These are phyloP conservation scores for Artibeus jamaicensis DNA, from an alignment of 2,797 vertebrate species.

Conservation along the genomic window DNA sequence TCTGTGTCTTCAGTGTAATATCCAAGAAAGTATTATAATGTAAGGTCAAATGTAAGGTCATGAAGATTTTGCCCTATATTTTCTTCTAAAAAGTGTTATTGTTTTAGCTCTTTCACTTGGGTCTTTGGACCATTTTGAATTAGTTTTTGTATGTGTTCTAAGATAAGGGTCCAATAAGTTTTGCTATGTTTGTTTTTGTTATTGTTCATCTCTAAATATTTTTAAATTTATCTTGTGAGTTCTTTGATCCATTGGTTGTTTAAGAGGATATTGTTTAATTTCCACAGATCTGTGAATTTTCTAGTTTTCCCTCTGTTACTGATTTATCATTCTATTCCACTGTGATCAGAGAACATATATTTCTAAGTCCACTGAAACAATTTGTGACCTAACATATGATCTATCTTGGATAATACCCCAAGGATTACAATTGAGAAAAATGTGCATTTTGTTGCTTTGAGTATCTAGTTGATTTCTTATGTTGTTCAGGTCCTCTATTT, in stretches of 20 bases:
- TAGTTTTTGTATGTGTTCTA: neutral
- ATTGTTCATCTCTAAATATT: neutral
- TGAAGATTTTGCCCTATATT: neutral
- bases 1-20: neutral
- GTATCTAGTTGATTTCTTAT: neutral
- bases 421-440: neutral
- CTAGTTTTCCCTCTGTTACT: neutral
- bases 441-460: neutral
- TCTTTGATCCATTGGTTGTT: neutral
- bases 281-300: neutral
- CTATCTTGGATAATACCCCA: neutral
- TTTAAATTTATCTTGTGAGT: neutral
- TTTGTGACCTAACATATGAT: neutral
- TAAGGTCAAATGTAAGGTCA: neutral
- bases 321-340: neutral
- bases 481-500: neutral
- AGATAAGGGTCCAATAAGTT: neutral
- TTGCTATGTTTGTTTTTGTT: neutral
- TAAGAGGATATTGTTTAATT: neutral
- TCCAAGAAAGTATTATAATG: neutral
- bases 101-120: neutral
- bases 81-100: neutral
- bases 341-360: neutral
- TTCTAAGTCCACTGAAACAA: neutral
- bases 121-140: neutral